Evolutionary conservation across 1,140 invertebrate genomes (phyloP), one percentile per base, ranked within the genome.

Genomic region (Antheraea mylitta): DNA sequence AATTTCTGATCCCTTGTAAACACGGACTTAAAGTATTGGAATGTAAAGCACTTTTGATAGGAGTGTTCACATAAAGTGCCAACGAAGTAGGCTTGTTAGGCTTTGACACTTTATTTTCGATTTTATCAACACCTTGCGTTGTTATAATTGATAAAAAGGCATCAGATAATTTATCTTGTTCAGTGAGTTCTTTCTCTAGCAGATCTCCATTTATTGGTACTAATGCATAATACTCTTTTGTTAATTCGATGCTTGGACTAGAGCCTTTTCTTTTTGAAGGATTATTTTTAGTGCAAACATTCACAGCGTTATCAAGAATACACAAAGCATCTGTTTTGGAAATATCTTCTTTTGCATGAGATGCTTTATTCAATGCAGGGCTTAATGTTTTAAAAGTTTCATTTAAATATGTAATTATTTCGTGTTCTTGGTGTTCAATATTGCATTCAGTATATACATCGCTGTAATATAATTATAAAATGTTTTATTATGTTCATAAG

Each of bases 371-470:
- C 59, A 66, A 67, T 67, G 73, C 66, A 18, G 70, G 77, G 68
- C 72, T 74, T 70, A 72, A 62, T 68, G 66, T 65, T 36, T 70
- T 75, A 53, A 81, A 71, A 66, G 78, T 82, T 45, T 74, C 75
- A 69, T 87, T 82, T 48, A 91, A 70, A 77, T 85, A 89, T 62
- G 72, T 73, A 66, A 90, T 82, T 74, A 91, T 89, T 81, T 91
- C 86, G 66, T 79, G 81, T 74, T 91, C 89, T 77, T 91, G 86
- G 60, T 81, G 78, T 79, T 81, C 84, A 53, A 91, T 84, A 73
- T 91, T 78, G 66, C 89, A 91, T 72, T 91, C 88, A 66, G 89
- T 90, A 65, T 91, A 91, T 11, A 80, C 83, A 74, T 91, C 89
- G 72, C 89, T 91, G 80, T 65, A 74, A 71, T n/a, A 70, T 83